A percentile compares a stretch with the other conserved stretches of the same genome.
These are phyloP conservation scores for Acipenser oxyrinchus DNA, from an alignment of 2,797 vertebrate species.

Conservation along the genomic window DNA sequence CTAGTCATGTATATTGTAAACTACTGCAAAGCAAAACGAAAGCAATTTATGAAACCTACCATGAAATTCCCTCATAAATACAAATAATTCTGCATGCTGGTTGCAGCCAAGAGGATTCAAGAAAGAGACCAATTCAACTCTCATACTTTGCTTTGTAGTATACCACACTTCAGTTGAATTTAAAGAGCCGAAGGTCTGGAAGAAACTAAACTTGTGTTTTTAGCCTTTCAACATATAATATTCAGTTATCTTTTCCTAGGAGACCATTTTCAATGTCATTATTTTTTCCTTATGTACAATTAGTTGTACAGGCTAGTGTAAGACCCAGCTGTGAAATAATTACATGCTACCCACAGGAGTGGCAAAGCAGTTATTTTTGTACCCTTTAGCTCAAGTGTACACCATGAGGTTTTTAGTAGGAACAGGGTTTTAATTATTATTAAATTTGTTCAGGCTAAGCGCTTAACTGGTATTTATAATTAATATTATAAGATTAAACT, in stretches of 20 bases:
- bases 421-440: slow-evolving; percentile 12
- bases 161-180: no score
- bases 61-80: no score
- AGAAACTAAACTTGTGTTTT: neutral
- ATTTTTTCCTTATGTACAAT: slow-evolving; percentile 11
- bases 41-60: no score
- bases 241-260: slow-evolving; percentile 1
- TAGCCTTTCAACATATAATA: neutral
- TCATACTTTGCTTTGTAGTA: no score
- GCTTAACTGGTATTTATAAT: slow-evolving; percentile 3
- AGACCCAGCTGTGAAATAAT: slow-evolving; percentile 19
- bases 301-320: slow-evolving; percentile 7
- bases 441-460: neutral
- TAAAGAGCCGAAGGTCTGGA: no score
- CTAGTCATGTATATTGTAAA: no score
- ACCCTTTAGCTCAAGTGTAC: slow-evolving; percentile 1
- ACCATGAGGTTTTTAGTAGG: no score
- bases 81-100: no score
- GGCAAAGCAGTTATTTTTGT: neutral
- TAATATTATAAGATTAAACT: neutral
- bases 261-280: slow-evolving; percentile 24
- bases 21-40: no score
- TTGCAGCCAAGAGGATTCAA: no score
- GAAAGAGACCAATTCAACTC: no score
- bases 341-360: slow-evolving; percentile 11